Percentiles rank a stretch among this genome's conserved stretches.
phyloP scores from a whole-genome alignment of 2,888 invertebrate species.

The Coleophora flavipennella region DNA sequence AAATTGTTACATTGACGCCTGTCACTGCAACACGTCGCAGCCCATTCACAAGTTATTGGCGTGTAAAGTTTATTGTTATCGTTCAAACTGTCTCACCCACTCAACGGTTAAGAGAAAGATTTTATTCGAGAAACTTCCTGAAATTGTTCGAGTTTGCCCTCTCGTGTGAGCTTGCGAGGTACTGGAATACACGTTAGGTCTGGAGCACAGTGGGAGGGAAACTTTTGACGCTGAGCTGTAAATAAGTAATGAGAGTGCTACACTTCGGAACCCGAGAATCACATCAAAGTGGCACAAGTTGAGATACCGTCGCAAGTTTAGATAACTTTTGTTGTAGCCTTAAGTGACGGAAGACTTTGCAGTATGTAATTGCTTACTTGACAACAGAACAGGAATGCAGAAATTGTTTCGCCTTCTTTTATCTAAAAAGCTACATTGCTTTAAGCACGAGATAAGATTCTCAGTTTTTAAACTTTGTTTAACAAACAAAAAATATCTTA shows the following conservation, averaged over 20 bases:
- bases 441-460: no score
- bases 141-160: conserved; percentile 10
- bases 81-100: conserved; percentile 2
- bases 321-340: no score
- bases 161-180: neutral
- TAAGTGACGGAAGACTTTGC: no score
- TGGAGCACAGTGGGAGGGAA: neutral
- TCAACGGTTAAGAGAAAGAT: conserved; percentile 2
- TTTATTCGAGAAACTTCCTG: conserved; percentile 7
- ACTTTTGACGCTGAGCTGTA: neutral
- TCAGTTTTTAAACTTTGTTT: no score
- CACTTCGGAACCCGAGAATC: no score
- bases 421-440: no score
- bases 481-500: no score
- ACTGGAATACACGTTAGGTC: conserved; percentile 6
- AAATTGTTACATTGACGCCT: neutral
- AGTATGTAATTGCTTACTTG: no score
- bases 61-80: conserved; percentile 9
- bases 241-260: neutral
- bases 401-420: no score
- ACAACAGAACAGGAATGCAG: no score
- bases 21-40: neutral
- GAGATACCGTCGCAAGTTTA: no score
- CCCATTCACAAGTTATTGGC: conserved; percentile 1
- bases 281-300: no score